Percentiles rank a stretch among this genome's conserved stretches.
Evolutionary conservation across 2,888 invertebrate species (phyloP).

Genomic region (Teleogryllus oceanicus): DNA sequence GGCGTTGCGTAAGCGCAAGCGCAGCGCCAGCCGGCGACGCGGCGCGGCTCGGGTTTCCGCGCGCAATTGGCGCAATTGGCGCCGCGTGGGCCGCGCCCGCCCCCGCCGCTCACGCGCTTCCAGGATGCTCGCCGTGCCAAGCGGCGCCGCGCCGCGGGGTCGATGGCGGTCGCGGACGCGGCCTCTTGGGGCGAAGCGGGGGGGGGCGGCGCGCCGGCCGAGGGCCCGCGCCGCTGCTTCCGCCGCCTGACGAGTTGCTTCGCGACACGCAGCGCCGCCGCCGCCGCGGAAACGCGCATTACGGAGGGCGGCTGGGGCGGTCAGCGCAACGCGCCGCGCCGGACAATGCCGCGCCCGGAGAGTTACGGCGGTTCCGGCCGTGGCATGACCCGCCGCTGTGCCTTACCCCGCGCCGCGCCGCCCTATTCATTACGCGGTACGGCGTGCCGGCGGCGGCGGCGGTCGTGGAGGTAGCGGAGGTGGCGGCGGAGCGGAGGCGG

Average conservation of each 20-base stretch:
- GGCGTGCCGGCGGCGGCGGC: background rate
- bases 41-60: background rate
- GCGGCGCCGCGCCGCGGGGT: background rate
- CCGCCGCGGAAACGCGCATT: background rate
- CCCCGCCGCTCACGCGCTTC: background rate
- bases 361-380: slow-evolving; percentile 18
- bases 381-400: slow-evolving; percentile 7
- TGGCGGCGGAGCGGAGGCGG: background rate
- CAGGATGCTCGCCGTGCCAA: slow-evolving; percentile 5
- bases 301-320: background rate
- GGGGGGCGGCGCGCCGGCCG: too few relatives aligned
- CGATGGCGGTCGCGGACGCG: background rate
- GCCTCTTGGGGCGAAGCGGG: background rate
- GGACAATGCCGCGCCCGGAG: background rate
- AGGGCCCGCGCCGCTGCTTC: background rate
- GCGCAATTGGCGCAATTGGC: slow-evolving; percentile 18
- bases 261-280: slow-evolving; percentile 8
- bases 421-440: background rate
- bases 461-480: background rate
- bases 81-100: background rate
- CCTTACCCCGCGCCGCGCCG: background rate
- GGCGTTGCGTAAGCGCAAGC: background rate
- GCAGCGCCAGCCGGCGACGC: background rate
- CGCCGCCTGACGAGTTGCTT: slow-evolving; percentile 9
- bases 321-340: background rate